phyloP scores from a whole-genome alignment of 2,113 vertebrate species.

The Hystrix cristata region DNA sequence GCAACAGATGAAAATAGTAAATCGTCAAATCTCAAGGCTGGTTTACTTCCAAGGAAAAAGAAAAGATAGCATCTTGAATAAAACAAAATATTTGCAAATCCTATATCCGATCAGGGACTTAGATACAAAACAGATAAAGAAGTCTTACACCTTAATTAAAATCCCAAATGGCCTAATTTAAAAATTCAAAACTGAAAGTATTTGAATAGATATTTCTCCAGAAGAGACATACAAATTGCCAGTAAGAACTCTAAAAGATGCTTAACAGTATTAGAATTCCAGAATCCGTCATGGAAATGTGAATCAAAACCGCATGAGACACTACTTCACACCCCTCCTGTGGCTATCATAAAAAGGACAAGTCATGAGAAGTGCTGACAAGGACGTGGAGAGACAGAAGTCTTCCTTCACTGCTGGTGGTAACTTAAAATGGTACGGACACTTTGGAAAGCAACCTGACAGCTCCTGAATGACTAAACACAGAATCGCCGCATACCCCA shows the following conservation, averaged over 20 bases:
- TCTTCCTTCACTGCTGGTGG: not conserved
- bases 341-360: not conserved
- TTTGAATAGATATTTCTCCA: not conserved
- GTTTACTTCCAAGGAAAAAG: not conserved
- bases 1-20: not conserved
- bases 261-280: not conserved
- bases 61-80: not conserved
- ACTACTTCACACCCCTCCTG: not conserved
- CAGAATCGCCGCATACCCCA: not conserved
- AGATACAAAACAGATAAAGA: not conserved
- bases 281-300: not conserved
- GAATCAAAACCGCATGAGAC: not conserved
- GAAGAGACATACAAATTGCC: not conserved
- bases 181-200: conserved; percentile 31
- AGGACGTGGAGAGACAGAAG: not conserved
- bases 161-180: not conserved
- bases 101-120: not conserved
- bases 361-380: not conserved
- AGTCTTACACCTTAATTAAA: conserved; percentile 21
- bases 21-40: conserved; percentile 6
- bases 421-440: not conserved
- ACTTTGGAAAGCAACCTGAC: not conserved
- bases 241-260: not conserved
- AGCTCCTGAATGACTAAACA: not conserved
- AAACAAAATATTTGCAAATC: conserved; percentile 8